Evolutionary conservation across 2,888 invertebrate species (phyloP).

Genomic region (Brenthis daphne): DNA sequence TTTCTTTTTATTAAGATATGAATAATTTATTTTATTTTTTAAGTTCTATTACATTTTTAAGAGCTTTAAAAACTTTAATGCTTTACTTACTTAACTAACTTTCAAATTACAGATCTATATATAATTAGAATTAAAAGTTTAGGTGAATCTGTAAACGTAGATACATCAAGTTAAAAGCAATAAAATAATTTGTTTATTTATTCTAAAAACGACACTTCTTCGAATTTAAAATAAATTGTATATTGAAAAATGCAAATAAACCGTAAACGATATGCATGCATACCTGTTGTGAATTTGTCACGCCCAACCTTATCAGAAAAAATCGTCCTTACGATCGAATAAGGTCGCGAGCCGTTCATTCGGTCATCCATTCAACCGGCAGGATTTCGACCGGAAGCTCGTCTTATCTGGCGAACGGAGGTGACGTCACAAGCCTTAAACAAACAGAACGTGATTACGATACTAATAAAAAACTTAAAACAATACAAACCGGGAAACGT

Average conservation of each 20-base stretch:
- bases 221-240: not conserved
- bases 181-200: too few species aligned
- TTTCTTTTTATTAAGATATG: too few species aligned
- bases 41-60: too few species aligned
- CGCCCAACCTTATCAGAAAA: slow-evolving; percentile 40
- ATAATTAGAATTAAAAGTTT: too few species aligned
- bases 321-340: slow-evolving; percentile 43
- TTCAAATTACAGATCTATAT: too few species aligned
- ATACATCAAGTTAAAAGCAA: too few species aligned
- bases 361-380: slow-evolving; percentile 48
- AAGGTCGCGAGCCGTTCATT: slow-evolving; percentile 51
- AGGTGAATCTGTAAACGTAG: too few species aligned
- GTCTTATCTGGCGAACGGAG: slow-evolving; percentile 76
- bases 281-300: slow-evolving; percentile 22
- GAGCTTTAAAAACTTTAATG: too few species aligned
- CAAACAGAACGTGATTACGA: slow-evolving; percentile 77
- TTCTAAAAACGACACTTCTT: not conserved
- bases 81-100: too few species aligned
- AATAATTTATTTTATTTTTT: too few species aligned
- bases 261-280: slow-evolving; percentile 27
- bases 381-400: slow-evolving; percentile 75
- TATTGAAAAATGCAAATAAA: slow-evolving; percentile 29
- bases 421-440: slow-evolving; percentile 69
- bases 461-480: slow-evolving; percentile 75
- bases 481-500: slow-evolving; percentile 67